Evolutionary conservation across 2,888 invertebrate species (phyloP), one percentile per base, ranked within the genome.

Genomic region (Idaea dimidiata): DNA sequence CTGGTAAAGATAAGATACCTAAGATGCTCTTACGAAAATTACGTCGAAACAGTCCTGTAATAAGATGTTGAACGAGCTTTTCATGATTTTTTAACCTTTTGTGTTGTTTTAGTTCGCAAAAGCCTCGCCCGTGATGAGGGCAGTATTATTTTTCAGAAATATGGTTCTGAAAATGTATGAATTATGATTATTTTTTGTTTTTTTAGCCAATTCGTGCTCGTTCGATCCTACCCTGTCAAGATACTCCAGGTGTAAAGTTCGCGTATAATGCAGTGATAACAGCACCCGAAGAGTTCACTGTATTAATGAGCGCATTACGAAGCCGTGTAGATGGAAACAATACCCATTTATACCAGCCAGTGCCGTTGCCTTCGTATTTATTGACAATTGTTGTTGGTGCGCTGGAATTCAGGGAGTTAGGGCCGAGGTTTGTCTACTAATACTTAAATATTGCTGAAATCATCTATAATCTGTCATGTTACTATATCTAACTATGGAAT

Each of bases 201-300:
- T 24, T 70, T 86, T 81, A 97, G 95, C 96, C 97, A 1, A 97
- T 98, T 71, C 97, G 98, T 89, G 97, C 97, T 0, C 94, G 98
- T 58, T 97, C 98, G 1, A 94, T 98, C 71, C 75, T 98, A 1
- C 99, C 99, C 0, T 98, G 98, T 78, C 98, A 99, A 91, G 98
- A 99, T 91, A 96, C 97, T 0, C 98, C 99, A 0, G 94, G 95
- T 0, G 96, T 98, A 0, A 99, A 99, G 89, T 95, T 95, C 71
- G 95, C 97, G 0, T 99, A 98, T 82, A 93, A 94, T 61, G 97
- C 97, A 7, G 84, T 93, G 82, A 83, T 98, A 60, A 93, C 94
- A 0, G 97, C 96, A 17, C 96, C 97, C 0, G 87, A 88, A 14
- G 95, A 95, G 66, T 93, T 98, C 70, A 96, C 95, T 58, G 58